These are phyloP conservation scores for Globicephala melas DNA, from an alignment of 2,113 vertebrate genomes.

Conservation along the genomic window DNA sequence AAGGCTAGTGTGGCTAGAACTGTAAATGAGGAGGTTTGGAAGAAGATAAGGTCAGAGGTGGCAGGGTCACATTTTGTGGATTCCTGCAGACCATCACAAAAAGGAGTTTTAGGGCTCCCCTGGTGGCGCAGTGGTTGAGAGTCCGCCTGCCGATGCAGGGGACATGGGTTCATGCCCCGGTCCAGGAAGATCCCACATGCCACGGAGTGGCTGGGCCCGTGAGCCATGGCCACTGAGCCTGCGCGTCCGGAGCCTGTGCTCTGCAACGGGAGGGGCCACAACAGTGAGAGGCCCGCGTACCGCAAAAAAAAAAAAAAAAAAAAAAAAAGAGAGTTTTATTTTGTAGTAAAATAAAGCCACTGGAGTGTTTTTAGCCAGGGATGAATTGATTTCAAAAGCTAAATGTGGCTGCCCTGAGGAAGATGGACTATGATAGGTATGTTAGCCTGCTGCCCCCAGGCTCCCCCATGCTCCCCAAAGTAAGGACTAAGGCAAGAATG, in stretches of 20 bases:
- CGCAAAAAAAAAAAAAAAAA: too few relatives aligned
- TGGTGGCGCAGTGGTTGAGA: too few relatives aligned
- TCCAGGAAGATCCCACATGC: too few relatives aligned
- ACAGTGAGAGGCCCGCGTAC: too few relatives aligned
- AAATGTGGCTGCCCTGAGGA: background rate
- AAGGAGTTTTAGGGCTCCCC: background rate
- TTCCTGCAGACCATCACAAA: background rate
- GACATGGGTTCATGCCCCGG: too few relatives aligned
- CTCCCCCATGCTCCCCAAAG: background rate
- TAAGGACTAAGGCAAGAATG: background rate
- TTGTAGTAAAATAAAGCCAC: background rate
- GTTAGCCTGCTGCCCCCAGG: rapidly evolving
- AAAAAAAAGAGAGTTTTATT: background rate
- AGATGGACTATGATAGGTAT: rapidly evolving
- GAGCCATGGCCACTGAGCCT: too few relatives aligned
- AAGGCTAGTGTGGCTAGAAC: background rate
- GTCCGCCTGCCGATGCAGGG: too few relatives aligned
- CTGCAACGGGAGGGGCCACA: too few relatives aligned
- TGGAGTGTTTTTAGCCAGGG: background rate
- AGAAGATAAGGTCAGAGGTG: background rate
- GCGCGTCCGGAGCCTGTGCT: too few relatives aligned
- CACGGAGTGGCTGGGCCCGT: too few relatives aligned
- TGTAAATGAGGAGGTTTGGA: background rate
- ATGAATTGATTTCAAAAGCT: background rate
- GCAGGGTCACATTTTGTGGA: background rate